phyloP scores from a whole-genome alignment of 2,113 vertebrate species.

The Phalacrocorax aristotelis region DNA sequence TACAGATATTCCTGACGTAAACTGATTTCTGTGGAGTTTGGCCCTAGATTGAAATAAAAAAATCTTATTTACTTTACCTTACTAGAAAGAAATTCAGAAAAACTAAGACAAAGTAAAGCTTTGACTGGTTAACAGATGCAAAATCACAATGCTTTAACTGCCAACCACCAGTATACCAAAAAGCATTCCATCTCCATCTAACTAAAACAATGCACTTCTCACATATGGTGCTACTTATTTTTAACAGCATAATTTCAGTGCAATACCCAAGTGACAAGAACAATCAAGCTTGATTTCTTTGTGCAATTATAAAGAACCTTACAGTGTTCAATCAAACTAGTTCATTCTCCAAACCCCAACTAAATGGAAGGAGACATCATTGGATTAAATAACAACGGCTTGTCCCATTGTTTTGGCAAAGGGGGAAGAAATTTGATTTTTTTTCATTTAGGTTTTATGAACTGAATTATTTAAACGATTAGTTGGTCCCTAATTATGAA shows the following conservation, averaged over 20 bases:
- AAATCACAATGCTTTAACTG: slow-evolving; percentile 28
- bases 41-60: not conserved
- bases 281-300: slow-evolving; percentile 57
- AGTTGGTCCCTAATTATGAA: slow-evolving; percentile 34
- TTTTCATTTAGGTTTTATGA: slow-evolving; percentile 19
- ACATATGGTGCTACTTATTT: slow-evolving; percentile 40
- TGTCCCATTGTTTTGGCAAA: slow-evolving; percentile 34
- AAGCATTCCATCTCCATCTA: slow-evolving; percentile 17
- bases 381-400: slow-evolving; percentile 13
- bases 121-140: slow-evolving; percentile 31
- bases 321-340: slow-evolving; percentile 31
- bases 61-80: slow-evolving; percentile 11
- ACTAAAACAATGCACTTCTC: not conserved
- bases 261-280: slow-evolving; percentile 40
- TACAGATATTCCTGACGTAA: slow-evolving; percentile 5
- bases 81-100: not conserved
- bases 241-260: slow-evolving; percentile 62
- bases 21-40: not conserved
- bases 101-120: not conserved
- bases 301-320: slow-evolving; percentile 46
- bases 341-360: slow-evolving; percentile 8
- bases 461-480: slow-evolving; percentile 61
- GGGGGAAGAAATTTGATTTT: not conserved
- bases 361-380: slow-evolving; percentile 25
- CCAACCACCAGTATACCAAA: not conserved